Evolutionary conservation across 1,140 invertebrate genomes (phyloP), one percentile per base, ranked within the genome.

Genomic region (Fragariocoptes setiger): DNA sequence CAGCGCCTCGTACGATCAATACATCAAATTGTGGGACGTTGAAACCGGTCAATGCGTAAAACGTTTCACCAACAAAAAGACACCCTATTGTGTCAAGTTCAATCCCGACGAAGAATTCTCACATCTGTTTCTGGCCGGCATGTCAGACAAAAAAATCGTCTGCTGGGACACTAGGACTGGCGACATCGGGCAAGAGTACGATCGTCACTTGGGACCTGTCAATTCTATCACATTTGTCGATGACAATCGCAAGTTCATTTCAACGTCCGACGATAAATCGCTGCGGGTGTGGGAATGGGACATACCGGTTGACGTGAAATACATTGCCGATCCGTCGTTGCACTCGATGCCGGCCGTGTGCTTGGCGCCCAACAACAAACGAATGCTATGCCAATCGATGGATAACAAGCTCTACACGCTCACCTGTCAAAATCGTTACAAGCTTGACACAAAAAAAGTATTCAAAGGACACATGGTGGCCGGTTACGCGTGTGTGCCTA

Each of bases 251-350:
- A 60, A 88, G 53, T 95, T 97, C 63, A 86, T 95, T 0, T 85
- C 83, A 13, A 95, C 90, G 0, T 95, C 88, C 0, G 92, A 99
- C 58, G 92, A 99, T 55, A 99, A 99, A 61, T 44, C 43, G 17
- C 62, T 99, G 45, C 62, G 92, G 40, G 88, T 99, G 41, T 99
- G 92, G 92, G 92, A 99, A 67, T 99, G 90, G 88, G 86, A 97
- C 56, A 92, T 97, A 55, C 92, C 90, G 1, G 90, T 99, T 2
- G 90, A 99, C 57, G 95, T 97, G 73, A 97, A 97, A 57, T 94
- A 97, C 54, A 97, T 99, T 51, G 88, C 90, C n/a, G 90, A 99
- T 63, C 88, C 90, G 2, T 74, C 77, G 2, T 92, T 99, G 82
- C 90, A 99, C 62, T 94, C 86, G 3, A 92, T 97, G 73, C 92